Conservation (phyloP, 2,797 vertebrate species). For the Notoglanidium macrostoma region DNA sequence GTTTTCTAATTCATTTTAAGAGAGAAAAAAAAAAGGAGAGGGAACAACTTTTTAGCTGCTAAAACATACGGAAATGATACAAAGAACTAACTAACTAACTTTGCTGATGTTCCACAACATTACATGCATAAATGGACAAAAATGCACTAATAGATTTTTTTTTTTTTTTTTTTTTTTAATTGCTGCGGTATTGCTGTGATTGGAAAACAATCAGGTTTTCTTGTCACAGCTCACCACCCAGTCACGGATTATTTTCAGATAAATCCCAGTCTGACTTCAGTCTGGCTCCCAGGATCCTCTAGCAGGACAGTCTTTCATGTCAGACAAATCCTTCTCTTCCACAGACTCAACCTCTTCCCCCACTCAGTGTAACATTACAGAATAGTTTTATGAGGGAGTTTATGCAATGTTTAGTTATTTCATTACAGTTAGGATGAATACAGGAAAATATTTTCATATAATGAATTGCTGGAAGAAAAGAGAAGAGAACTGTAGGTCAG, state of each 20-base stretch:
- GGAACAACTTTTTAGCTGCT: neutral
- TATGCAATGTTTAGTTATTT: neutral
- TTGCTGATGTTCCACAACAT: neutral
- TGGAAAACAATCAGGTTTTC: neutral
- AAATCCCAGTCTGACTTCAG: neutral
- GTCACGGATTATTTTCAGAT: neutral
- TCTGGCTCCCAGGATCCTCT: neutral
- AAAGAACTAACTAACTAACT: neutral
- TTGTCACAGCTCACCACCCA: neutral
- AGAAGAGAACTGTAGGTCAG: neutral
- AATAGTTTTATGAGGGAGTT: neutral
- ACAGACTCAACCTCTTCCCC: neutral
- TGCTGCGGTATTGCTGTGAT: neutral
- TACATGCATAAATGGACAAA: neutral
- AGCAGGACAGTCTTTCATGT: conserved; percentile 13
- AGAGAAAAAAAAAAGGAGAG: neutral
- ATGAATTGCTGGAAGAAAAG: neutral
- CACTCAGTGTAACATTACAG: neutral
- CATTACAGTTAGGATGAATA: neutral
- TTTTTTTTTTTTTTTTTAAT: too few relatives aligned
- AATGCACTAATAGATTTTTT: neutral
- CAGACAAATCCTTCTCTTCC: conserved; percentile 21
- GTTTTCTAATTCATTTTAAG: neutral
- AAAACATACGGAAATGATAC: neutral
- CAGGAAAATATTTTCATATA: neutral